A percentile compares a stretch with the other conserved stretches of the same genome.
Conservation (phyloP, 1,140 invertebrate genomes). For the Orchestia grillus region DNA sequence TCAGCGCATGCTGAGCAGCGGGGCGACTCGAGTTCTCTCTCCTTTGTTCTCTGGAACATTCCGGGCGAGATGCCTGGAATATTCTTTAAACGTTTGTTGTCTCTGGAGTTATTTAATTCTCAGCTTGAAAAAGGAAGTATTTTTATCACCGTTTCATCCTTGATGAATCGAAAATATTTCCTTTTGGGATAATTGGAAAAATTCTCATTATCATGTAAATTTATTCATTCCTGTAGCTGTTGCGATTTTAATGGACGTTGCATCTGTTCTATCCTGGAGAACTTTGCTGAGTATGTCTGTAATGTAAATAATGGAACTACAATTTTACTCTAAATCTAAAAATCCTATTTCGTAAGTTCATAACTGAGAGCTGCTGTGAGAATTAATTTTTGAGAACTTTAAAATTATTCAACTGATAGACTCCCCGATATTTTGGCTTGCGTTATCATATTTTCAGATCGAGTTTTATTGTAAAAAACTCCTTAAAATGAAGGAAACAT, state of each 20-base stretch:
- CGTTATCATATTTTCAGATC: background rate
- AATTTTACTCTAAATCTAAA: too few relatives aligned
- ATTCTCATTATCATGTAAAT: background rate
- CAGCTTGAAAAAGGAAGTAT: background rate
- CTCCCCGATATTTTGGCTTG: background rate
- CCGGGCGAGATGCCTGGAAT: background rate
- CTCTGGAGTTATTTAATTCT: background rate
- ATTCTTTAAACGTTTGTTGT: constrained; percentile 2
- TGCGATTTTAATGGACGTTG: background rate
- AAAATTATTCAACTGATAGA: background rate
- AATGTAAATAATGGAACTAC: too few relatives aligned
- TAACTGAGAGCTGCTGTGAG: too few relatives aligned
- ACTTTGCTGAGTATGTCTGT: background rate
- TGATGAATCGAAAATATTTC: background rate
- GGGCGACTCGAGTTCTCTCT: background rate
- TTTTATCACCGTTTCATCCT: background rate
- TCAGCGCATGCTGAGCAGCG: background rate
- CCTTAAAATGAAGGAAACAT: background rate
- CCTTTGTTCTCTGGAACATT: background rate
- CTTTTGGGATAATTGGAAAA: background rate
- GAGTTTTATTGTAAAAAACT: background rate
- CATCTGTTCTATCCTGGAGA: background rate
- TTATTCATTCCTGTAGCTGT: background rate
- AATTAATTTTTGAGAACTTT: too few relatives aligned
- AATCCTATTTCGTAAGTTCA: too few relatives aligned